phyloP scores from a whole-genome alignment of 1,140 invertebrate species.

The Scaptodrosophila lebanonensis region DNA sequence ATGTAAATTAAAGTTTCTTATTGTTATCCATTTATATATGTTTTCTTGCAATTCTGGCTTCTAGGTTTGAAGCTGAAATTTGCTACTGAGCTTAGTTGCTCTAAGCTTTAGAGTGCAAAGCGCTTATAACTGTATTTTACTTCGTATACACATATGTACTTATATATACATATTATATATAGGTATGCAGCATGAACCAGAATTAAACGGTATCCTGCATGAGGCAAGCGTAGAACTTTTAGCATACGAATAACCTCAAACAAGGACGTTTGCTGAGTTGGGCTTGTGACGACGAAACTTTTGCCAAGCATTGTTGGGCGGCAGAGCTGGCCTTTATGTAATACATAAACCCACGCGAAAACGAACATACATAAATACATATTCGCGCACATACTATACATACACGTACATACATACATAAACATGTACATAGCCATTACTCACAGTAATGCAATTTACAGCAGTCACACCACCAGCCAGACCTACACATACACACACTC shows the following conservation, averaged over 20 bases:
- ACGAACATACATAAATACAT: background rate
- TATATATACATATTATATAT: too few relatives aligned
- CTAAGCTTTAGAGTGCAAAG: too few relatives aligned
- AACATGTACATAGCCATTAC: slow-evolving; percentile 2
- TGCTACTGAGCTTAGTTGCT: too few relatives aligned
- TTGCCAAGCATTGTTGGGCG: slow-evolving; percentile 27
- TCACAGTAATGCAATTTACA: slow-evolving; percentile 71
- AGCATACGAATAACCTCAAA: slow-evolving; percentile 71
- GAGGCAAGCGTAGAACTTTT: slow-evolving; percentile 14
- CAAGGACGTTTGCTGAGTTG: slow-evolving; percentile 62
- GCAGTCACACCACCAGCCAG: slow-evolving; percentile 22
- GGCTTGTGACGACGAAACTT: slow-evolving; percentile 40
- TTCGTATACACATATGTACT: too few relatives aligned
- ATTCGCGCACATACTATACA: background rate
- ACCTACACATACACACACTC: slow-evolving; percentile 10
- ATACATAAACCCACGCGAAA: slow-evolving; percentile 42
- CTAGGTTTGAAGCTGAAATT: too few relatives aligned
- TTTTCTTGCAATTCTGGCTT: too few relatives aligned
- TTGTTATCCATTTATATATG: too few relatives aligned
- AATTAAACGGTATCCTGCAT: too few relatives aligned
- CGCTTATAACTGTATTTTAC: too few relatives aligned
- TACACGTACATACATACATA: background rate
- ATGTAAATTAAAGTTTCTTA: too few relatives aligned
- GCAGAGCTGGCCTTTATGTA: slow-evolving; percentile 28
- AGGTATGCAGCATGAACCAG: too few relatives aligned